Conservation (phyloP, 2,888 invertebrate species). For the Himalopsyche japonica region DNA sequence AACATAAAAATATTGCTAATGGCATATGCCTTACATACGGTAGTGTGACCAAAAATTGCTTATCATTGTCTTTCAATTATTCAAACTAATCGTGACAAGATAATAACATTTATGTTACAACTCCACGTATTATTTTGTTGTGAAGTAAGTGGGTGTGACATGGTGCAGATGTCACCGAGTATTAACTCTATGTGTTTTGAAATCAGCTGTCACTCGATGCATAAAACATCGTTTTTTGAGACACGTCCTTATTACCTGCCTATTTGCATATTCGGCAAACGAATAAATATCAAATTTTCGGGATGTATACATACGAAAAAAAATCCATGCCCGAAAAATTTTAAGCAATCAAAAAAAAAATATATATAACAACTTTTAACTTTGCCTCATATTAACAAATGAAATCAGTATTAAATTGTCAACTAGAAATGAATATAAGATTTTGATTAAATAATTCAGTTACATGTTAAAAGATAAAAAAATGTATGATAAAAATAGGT, state of each 20-base stretch:
- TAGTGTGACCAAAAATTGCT: neutral
- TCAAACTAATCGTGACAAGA: neutral
- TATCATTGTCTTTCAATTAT: neutral
- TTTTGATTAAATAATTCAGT: too few relatives aligned
- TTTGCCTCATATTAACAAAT: too few relatives aligned
- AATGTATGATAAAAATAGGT: too few relatives aligned
- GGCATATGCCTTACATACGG: too few relatives aligned
- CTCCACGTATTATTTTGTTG: neutral
- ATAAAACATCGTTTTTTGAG: neutral
- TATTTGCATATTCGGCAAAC: constrained; percentile 2
- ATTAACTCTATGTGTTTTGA: neutral
- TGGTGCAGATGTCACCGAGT: neutral
- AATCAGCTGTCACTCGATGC: constrained; percentile 6
- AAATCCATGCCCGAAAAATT: too few relatives aligned
- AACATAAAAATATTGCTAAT: too few relatives aligned
- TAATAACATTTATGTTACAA: neutral
- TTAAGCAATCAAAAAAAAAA: too few relatives aligned
- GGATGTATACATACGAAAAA: neutral
- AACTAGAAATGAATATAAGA: too few relatives aligned
- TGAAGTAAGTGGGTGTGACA: neutral
- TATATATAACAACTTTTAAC: too few relatives aligned
- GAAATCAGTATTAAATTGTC: too few relatives aligned
- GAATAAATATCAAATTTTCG: neutral
- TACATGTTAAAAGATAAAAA: too few relatives aligned
- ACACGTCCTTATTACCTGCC: neutral